Conservation (phyloP, 2,888 invertebrate genomes). For the Xanthorhoe designata region DNA sequence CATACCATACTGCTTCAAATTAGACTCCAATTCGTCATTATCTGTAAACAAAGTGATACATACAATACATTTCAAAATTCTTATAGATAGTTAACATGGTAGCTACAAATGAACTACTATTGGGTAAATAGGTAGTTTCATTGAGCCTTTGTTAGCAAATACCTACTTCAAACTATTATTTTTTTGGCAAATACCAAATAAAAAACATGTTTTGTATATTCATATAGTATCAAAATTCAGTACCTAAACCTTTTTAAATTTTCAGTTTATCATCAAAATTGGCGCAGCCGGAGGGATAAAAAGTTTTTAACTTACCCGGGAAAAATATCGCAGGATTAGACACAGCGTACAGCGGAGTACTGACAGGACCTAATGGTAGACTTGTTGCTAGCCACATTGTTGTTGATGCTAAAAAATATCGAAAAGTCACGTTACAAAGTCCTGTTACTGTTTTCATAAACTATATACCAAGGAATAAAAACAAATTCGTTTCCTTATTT, state of each 20-base stretch:
- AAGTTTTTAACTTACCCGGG: constrained; percentile 45
- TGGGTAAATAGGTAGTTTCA: too few species aligned
- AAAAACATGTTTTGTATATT: too few species aligned
- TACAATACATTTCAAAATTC: too few species aligned
- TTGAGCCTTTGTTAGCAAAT: too few species aligned
- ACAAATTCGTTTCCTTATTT: too few species aligned
- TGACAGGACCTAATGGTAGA: constrained; percentile 5
- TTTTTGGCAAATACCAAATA: too few species aligned
- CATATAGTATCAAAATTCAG: background rate
- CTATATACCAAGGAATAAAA: too few species aligned
- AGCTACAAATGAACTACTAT: too few species aligned
- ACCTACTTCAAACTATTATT: background rate
- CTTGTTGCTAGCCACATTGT: constrained; percentile 21
- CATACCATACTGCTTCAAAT: constrained; percentile 69
- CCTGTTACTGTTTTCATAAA: too few species aligned
- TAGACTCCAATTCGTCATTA: constrained; percentile 72
- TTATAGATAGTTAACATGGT: too few species aligned
- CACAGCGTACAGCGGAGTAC: constrained; percentile 25
- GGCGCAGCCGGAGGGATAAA: background rate
- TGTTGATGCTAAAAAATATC: constrained; percentile 14
- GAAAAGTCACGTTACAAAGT: too few species aligned
- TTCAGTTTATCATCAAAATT: background rate
- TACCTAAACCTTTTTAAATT: too few species aligned
- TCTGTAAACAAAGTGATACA: constrained; percentile 59
- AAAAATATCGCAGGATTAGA: constrained; percentile 41